Base-by-base conservation (phyloP, 2,113 vertebrate genomes). In the Notarius lentiginosus region DNA sequence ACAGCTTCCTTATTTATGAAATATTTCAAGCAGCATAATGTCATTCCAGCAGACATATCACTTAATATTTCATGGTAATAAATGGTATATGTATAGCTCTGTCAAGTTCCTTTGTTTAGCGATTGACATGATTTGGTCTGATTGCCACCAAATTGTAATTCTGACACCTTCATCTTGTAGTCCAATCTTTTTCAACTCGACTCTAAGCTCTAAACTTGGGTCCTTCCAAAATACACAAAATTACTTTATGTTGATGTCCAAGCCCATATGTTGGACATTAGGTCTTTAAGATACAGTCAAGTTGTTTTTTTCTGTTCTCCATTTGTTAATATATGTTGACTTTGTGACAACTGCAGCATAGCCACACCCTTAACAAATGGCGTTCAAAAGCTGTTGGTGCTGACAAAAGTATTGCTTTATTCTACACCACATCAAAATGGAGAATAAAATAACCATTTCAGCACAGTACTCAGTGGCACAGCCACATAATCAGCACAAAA, bases 341-440 rank as follows among this genome's bases (percentile, higher is more conserved):
- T 55, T 66, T 66, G 18, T n/a, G 63, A 15, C n/a, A 79, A 55
- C 55, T 47, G 0, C 41, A 85, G 47, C 73, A 61, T n/a, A 51
- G 60, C 72, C 84, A 51, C 84, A 85, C 84, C 84, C 84, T 79
- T 56, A 68, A 53, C 20, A 27, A 60, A 30, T 27, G n/a, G 10
- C 11, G 18, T 41, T 77, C 34, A 51, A 15, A n/a, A 58, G 22
- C 70, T 61, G 70, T 47, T 1, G 0, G 47, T 53, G 10, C 24
- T 65, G 70, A 76, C 9, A 20, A 27, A 4, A n/a, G 14, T 49
- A 30, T 15, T 4, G 15, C 63, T 51, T 76, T 75, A n/a, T n/a
- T 61, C 1, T 8, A 34, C 55, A 49, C 22, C 30, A 84, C 70
- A n/a, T 76, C 58, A 7, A 51, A 77, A 77, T 63, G 8, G 10